phyloP scores from a whole-genome alignment of 2,888 invertebrate species.

The Neuroscelio doddi region DNA sequence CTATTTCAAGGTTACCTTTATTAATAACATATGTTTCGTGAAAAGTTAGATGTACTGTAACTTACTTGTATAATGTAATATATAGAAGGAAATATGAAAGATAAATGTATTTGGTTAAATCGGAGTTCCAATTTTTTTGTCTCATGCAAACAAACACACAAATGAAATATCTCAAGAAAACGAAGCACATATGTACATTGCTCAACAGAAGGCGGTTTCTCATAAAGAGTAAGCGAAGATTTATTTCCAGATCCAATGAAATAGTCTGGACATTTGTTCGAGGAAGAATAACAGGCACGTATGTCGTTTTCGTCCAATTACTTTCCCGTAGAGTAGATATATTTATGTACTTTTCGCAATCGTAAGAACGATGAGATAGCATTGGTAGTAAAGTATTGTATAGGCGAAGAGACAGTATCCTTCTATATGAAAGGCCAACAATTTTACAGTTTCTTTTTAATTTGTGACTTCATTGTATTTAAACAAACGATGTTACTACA shows the following conservation, averaged over 20 bases:
- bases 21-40: not conserved
- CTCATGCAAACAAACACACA: conserved; percentile 34
- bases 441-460: conserved; percentile 32
- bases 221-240: conserved; percentile 60
- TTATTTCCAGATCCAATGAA: conserved; percentile 62
- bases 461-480: conserved; percentile 35
- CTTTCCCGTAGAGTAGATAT: conserved; percentile 61
- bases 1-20: too few species aligned
- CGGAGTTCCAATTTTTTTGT: conserved; percentile 44
- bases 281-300: conserved; percentile 60
- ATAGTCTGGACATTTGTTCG: conserved; percentile 52
- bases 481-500: conserved; percentile 17
- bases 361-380: conserved; percentile 44
- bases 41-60: not conserved
- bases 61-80: not conserved
- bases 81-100: conserved; percentile 17
- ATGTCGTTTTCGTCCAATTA: conserved; percentile 64
- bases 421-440: conserved; percentile 39
- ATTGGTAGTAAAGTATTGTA: conserved; percentile 34
- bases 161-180: too few species aligned
- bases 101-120: conserved; percentile 43
- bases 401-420: conserved; percentile 32
- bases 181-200: conserved; percentile 18
- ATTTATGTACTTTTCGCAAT: conserved; percentile 54
- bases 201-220: conserved; percentile 49